These are phyloP conservation scores for human (Homo sapiens) DNA, from an alignment of 2,113 vertebrate genomes.

Conservation along the genomic window GRCh38 chr7:24768501-24769000, in stretches of 20 bases:
- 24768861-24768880: neutral
- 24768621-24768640: neutral
- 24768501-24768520: neutral
- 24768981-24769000: neutral
- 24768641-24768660: neutral
- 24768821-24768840: neutral
- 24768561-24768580: neutral
- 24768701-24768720: neutral
- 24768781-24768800: neutral
- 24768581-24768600: neutral
- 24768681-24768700: neutral
- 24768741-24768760: neutral
- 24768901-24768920: neutral
- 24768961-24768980: neutral
- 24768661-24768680: neutral
- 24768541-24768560: neutral
- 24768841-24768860: neutral
- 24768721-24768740: neutral
- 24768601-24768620: neutral
- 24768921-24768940: neutral
- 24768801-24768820: neutral
- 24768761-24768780: constrained; percentile 3
- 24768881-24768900: neutral
- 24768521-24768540: neutral
- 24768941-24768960: neutral